Evolutionary conservation across 2,113 vertebrate genomes (phyloP).

Genomic region (Rousettus leschenaultii): DNA sequence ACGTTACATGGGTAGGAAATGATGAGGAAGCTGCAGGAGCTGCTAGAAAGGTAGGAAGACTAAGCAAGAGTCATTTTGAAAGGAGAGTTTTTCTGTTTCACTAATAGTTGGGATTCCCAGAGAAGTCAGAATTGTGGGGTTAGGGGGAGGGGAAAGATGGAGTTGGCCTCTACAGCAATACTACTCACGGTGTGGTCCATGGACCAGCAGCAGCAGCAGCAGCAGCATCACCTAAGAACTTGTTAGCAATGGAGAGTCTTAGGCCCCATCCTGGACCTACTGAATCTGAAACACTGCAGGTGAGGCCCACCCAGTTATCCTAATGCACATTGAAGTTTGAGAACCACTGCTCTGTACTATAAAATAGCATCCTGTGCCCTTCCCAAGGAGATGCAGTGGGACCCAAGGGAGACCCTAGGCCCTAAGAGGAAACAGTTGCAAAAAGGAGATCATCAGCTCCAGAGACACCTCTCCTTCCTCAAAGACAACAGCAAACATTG

Average conservation of each 20-base stretch:
- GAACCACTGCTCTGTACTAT: not conserved
- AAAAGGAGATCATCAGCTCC: not conserved
- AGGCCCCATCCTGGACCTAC: not conserved
- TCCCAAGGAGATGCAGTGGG: not conserved
- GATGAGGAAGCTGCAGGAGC: not conserved
- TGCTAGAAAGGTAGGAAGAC: not conserved
- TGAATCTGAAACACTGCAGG: not conserved
- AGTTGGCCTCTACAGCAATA: not conserved
- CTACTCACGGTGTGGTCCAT: not conserved
- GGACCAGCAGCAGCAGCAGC: not conserved
- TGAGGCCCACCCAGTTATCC: not conserved
- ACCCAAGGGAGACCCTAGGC: not conserved
- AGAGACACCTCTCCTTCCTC: not conserved
- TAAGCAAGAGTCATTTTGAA: conserved; percentile 1
- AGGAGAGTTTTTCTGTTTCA: not conserved
- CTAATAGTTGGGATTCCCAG: conserved; percentile 16
- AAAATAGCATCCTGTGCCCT: not conserved
- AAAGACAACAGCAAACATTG: not conserved
- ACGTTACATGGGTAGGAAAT: not conserved
- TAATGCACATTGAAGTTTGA: not conserved
- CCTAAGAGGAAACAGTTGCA: not conserved
- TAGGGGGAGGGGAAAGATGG: not conserved
- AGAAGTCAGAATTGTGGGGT: not conserved
- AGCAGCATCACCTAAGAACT: not conserved
- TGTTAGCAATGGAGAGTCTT: not conserved